Evolutionary conservation across 2,888 invertebrate species (phyloP).

Genomic region (Papilio demoleus): DNA sequence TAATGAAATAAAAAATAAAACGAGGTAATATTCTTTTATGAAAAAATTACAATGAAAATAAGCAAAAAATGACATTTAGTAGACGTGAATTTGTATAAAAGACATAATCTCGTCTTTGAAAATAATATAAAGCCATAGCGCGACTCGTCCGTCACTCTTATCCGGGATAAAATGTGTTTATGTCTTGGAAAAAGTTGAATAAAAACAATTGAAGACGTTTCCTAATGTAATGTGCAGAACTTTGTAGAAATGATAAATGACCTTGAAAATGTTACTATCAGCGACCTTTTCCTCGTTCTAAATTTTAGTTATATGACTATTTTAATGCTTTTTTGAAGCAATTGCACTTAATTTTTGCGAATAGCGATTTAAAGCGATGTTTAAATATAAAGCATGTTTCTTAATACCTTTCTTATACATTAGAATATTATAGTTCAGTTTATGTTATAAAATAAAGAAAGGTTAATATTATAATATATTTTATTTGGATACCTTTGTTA

Average conservation of each 20-base stretch:
- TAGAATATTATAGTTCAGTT: too few species aligned
- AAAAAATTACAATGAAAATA: background rate
- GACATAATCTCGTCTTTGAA: constrained; percentile 10
- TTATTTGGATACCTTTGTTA: background rate
- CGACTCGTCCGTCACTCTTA: constrained; percentile 21
- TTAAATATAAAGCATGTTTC: too few species aligned
- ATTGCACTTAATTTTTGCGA: too few species aligned
- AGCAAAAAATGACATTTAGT: constrained; percentile 19
- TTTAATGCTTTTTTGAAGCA: background rate
- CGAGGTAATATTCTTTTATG: background rate
- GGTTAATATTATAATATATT: background rate
- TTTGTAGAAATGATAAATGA: constrained; percentile 17
- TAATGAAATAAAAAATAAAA: too few species aligned
- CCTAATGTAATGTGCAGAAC: background rate
- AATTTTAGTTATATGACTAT: background rate
- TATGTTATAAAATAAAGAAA: background rate
- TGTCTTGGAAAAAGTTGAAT: constrained; percentile 13
- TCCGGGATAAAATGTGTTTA: constrained; percentile 21
- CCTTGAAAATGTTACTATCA: background rate
- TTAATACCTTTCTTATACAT: too few species aligned
- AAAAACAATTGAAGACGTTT: constrained; percentile 18
- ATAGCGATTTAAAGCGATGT: too few species aligned
- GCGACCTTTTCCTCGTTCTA: background rate
- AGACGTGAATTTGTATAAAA: constrained; percentile 18
- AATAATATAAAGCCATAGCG: constrained; percentile 12